Base-by-base conservation (phyloP, 35 echinoderm and acorn worm species). In the Strongylocentrotus purpuratus region DNA sequence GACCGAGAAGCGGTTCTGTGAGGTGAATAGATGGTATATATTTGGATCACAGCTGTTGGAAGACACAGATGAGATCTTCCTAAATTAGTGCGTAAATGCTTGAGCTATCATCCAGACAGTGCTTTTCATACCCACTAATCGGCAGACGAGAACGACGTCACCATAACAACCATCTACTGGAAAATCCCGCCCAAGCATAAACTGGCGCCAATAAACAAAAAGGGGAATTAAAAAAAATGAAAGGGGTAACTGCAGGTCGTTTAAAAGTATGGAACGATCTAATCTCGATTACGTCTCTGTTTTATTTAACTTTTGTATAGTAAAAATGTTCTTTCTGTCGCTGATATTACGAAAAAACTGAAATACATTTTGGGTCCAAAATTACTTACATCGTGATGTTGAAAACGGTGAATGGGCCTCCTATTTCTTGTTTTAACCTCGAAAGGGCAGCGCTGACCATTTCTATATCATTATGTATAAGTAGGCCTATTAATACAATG, bases 41-140 rank as follows among this genome's bases (percentile, higher is more conserved):
- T 78, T 78, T 78, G 65, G 65, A 78, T 78, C 65, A 78, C 65
- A 78, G 65, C 65, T 78, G 65, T n/a, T 78, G 65, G 65, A 28
- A 78, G 65, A 78, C 65, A 78, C 65, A 78, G 65, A 78, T 78
- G 65, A 78, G 65, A n/a, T 78, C 20, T 28, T 78, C 65, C 65
- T 78, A 78, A 78, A 78, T 78, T 78, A 78, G 25, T 78, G 65
- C 65, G 20, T 78, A 78, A 78, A 78, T 78, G 65, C 65, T 78
- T 78, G 65, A 78, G 65, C 65, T 28, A 22, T 78, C 65, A 78
- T 78, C 65, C 65, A 78, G 65, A 78, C 22, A 78, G 20, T 78
- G 65, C 20, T 28, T 78, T 78, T 78, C 15, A 78, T 78, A n/a
- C 65, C 65, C 65, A 78, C 65, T 78, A 78, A 78, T 78, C 65